Percentiles rank a stretch among this genome's conserved stretches.
Conservation (phyloP, 2,888 invertebrate species). For the Eudemis profundana region DNA sequence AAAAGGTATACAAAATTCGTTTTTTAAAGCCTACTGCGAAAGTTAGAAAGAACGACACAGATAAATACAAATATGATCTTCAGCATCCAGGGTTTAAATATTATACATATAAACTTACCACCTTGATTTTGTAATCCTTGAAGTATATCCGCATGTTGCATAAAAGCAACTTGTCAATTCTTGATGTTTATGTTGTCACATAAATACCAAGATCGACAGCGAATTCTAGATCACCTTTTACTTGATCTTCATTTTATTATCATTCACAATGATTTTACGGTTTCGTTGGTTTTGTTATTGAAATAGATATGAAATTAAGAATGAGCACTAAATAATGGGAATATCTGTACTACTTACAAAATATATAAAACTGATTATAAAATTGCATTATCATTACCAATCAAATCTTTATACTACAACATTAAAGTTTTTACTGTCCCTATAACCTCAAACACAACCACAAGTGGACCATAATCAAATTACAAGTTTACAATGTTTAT, state of each 20-base stretch:
- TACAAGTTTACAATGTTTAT: too few species aligned
- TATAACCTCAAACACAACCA: background rate
- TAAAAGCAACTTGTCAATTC: slow-evolving; percentile 58
- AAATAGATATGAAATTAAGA: background rate
- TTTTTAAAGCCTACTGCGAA: too few species aligned
- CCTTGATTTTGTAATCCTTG: slow-evolving; percentile 74
- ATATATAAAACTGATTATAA: background rate
- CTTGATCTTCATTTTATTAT: background rate
- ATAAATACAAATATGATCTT: too few species aligned
- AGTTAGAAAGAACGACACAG: background rate
- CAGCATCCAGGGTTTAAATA: background rate
- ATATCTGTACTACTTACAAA: background rate
- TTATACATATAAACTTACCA: too few species aligned
- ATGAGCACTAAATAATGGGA: background rate
- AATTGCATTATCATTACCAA: background rate
- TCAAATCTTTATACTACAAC: too few species aligned
- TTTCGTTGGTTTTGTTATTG: slow-evolving; percentile 34
- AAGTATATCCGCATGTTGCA: slow-evolving; percentile 78
- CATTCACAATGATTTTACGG: slow-evolving; percentile 1
- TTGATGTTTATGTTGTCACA: slow-evolving; percentile 74
- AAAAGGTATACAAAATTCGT: too few species aligned
- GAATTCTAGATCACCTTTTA: slow-evolving; percentile 17
- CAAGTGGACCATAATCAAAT: background rate
- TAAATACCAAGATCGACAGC: slow-evolving; percentile 64
- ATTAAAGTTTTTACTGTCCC: too few species aligned